Conservation (phyloP, 1,140 invertebrate species). For the Ericerus pela region DNA sequence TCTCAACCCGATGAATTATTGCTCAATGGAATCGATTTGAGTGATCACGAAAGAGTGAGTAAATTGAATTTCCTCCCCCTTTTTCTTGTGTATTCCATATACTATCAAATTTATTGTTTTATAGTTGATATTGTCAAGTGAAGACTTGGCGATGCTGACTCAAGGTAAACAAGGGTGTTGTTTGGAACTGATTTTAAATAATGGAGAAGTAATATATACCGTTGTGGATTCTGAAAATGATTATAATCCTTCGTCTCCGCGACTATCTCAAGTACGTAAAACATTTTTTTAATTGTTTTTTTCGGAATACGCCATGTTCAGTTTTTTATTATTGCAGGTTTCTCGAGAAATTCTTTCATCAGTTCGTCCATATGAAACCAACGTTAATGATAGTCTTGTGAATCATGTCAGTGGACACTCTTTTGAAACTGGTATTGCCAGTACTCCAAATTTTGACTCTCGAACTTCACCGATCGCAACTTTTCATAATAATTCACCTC, state of each 20-base stretch:
- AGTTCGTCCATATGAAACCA: no score
- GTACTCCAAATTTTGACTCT: no score
- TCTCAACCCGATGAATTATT: not conserved
- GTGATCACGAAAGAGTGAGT: not conserved
- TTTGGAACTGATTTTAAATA: slow-evolving; percentile 5
- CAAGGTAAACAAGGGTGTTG: not conserved
- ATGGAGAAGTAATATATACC: slow-evolving; percentile 1
- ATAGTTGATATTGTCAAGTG: not conserved
- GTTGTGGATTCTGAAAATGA: not conserved
- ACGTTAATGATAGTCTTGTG: no score
- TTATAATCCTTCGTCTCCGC: not conserved
- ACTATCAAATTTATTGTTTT: not conserved
- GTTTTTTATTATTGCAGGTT: not conserved
- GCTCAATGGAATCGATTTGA: not conserved
- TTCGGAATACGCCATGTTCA: not conserved
- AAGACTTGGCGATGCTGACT: not conserved
- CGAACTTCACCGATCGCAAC: not conserved
- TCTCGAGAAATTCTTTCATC: not conserved
- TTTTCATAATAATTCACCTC: not conserved
- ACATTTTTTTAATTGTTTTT: not conserved
- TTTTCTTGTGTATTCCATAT: not conserved
- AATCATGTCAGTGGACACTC: no score
- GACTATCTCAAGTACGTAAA: not conserved
- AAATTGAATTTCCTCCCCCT: not conserved
- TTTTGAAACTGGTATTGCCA: no score